Conservation (phyloP, 2,797 vertebrate genomes). For the Meda fulgida region DNA sequence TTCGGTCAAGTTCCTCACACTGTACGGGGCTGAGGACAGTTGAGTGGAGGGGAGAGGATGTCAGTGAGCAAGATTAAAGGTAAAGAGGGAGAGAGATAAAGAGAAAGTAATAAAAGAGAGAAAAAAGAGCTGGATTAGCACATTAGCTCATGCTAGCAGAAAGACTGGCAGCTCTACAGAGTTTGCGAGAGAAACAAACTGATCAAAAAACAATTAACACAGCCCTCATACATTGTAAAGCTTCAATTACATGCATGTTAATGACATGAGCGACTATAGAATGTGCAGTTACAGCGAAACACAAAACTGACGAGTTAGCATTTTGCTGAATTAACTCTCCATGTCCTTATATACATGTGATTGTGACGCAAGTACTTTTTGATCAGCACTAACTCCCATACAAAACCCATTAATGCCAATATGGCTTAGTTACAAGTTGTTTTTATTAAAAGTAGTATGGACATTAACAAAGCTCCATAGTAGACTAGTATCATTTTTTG, state of each 20-base stretch:
- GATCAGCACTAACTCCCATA: not conserved
- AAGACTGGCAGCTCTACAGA: slow-evolving; percentile 42
- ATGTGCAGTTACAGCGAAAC: slow-evolving; percentile 27
- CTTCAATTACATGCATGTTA: slow-evolving; percentile 52
- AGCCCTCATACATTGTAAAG: slow-evolving; percentile 40
- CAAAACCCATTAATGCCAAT: not conserved
- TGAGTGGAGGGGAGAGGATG: not conserved
- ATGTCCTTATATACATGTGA: slow-evolving; percentile 15
- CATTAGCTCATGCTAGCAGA: slow-evolving; percentile 52
- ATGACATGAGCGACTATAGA: slow-evolving; percentile 42
- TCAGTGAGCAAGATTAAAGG: slow-evolving; percentile 1
- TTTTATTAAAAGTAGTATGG: not conserved
- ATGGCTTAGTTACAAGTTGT: not conserved
- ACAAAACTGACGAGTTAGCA: slow-evolving; percentile 25
- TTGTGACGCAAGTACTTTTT: not conserved
- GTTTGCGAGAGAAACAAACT: slow-evolving; percentile 28
- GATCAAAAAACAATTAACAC: slow-evolving; percentile 29
- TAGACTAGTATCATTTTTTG: not conserved
- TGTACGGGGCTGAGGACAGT: slow-evolving; percentile 82
- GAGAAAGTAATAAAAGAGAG: slow-evolving; percentile 26
- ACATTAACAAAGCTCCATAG: not conserved
- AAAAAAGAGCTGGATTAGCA: slow-evolving; percentile 52
- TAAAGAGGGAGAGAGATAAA: slow-evolving; percentile 14
- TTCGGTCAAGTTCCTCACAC: slow-evolving; percentile 91
- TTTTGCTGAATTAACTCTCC: slow-evolving; percentile 26